Base-by-base conservation (phyloP, 2,797 vertebrate species). In the Bradypodion pumilum region DNA sequence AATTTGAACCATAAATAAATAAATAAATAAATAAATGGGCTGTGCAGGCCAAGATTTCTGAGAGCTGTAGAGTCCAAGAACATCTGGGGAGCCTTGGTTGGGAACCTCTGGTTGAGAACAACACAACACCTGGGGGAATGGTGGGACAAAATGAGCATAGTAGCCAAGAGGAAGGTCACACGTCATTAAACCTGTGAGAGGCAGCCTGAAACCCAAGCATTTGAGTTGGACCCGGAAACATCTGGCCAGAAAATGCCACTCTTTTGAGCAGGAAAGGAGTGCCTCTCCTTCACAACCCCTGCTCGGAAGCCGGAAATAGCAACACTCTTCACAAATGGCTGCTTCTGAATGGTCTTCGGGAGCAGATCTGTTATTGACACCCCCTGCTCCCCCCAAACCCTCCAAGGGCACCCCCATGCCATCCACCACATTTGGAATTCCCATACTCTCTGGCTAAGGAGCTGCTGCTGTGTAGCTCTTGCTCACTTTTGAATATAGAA, bases 401-500 rank as follows among this genome's bases (percentile, higher is more conserved):
- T 7, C 32, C 16, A 9, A 27, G 35, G 6, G 12, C 49, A n/a
- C 27, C 60, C 37, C 25, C 25, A 25, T 1, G 10, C n/a, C n/a
- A n/a, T 27, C 32, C 62, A n/a, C 27, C 62, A 1, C 9, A 10
- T 2, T 62, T 10, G 27, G 62, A 65, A 23, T n/a, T 3, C 37
- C 65, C 10, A 6, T 29, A 13, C 7, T 5, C 10, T 21, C 13
- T n/a, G 32, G 52, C 12, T 21, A 21, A 56, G 52, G 52, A 5
- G 10, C 16, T 2, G 2, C 7, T 1, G 15, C 19, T 7, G 25
- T 15, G 25, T 32, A 7, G 35, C 5, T 9, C 35, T 10, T 9
- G 8, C 85, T 84, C 37, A 82, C 81, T 6, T 80, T 63, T 46
- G 37, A 4, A 85, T 75, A 1, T 49, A 19, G 59, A 91, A 78